Evolutionary conservation across 2,113 vertebrate species (phyloP).

Genomic region (Corythoichthys intestinalis): DNA sequence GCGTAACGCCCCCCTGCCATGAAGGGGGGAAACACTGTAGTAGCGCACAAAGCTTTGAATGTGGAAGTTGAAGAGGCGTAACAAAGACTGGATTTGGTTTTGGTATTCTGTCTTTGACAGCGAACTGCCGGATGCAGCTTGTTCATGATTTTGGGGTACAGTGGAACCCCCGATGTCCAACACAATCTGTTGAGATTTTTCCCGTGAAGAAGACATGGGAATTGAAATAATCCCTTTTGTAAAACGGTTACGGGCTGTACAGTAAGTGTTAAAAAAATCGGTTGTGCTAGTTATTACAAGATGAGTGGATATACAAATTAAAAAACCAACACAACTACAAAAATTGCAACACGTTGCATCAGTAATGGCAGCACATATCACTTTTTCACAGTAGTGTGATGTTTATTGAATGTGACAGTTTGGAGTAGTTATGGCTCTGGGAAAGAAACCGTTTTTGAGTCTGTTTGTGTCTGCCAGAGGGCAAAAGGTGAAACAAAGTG

Average conservation of each 20-base stretch:
- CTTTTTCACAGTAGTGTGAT: not conserved
- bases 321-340: not conserved
- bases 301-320: not conserved
- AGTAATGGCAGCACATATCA: not conserved
- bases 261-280: not conserved
- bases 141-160: slow-evolving; percentile 8
- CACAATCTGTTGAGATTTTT: not conserved
- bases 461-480: not conserved
- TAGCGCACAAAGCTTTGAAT: slow-evolving; percentile 66
- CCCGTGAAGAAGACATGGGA: not conserved
- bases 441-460: not conserved
- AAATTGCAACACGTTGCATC: not conserved
- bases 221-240: not conserved
- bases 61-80: slow-evolving; percentile 50
- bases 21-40: slow-evolving; percentile 40
- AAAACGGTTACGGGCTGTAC: not conserved
- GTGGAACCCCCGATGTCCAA: not conserved
- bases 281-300: too few species aligned
- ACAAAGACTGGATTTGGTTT: slow-evolving; percentile 54
- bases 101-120: slow-evolving; percentile 22
- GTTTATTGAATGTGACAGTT: not conserved
- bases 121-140: slow-evolving; percentile 17
- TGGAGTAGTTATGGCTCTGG: not conserved
- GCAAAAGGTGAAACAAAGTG: not conserved
- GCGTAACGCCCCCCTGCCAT: slow-evolving; percentile 26